Evolutionary conservation across 2,797 vertebrate species (phyloP).

Genomic region (Poliocrania exsul): DNA sequence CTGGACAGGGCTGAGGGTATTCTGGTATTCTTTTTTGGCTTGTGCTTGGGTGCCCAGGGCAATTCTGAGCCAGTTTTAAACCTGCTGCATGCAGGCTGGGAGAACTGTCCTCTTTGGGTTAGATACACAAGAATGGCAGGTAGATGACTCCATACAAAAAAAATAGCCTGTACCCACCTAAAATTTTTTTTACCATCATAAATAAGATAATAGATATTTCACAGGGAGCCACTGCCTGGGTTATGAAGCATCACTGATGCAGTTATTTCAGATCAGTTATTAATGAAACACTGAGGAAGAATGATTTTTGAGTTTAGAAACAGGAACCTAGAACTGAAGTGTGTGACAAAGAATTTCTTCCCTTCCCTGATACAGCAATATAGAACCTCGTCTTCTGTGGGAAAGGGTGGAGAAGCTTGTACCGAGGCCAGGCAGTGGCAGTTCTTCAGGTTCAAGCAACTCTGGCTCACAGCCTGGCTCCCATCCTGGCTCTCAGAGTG

Average conservation of each 20-base stretch:
- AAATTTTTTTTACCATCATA: not conserved
- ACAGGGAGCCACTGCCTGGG: not conserved
- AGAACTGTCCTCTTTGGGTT: not conserved
- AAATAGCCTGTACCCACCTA: not conserved
- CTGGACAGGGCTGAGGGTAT: not conserved
- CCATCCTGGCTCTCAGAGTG: conserved; percentile 87
- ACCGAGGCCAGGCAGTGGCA: conserved; percentile 88
- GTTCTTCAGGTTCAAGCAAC: conserved; percentile 93
- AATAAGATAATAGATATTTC: not conserved
- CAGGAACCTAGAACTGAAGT: not conserved
- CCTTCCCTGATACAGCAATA: conserved; percentile 75
- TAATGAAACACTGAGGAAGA: not conserved
- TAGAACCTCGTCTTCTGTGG: conserved; percentile 92
- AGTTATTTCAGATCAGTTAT: not conserved
- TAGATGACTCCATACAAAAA: not conserved
- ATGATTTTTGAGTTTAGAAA: not conserved
- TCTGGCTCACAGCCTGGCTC: conserved; percentile 90
- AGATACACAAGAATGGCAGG: not conserved
- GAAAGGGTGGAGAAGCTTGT: conserved; percentile 93
- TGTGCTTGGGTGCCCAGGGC: not conserved
- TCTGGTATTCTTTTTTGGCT: not conserved
- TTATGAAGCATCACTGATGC: not conserved
- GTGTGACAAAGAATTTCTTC: not conserved
- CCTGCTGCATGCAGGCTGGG: not conserved
- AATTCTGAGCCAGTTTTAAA: not conserved